A percentile compares a stretch with the other conserved stretches of the same genome.
These are phyloP conservation scores for Gavia stellata DNA, from an alignment of 2,113 vertebrate genomes.

Conservation along the genomic window DNA sequence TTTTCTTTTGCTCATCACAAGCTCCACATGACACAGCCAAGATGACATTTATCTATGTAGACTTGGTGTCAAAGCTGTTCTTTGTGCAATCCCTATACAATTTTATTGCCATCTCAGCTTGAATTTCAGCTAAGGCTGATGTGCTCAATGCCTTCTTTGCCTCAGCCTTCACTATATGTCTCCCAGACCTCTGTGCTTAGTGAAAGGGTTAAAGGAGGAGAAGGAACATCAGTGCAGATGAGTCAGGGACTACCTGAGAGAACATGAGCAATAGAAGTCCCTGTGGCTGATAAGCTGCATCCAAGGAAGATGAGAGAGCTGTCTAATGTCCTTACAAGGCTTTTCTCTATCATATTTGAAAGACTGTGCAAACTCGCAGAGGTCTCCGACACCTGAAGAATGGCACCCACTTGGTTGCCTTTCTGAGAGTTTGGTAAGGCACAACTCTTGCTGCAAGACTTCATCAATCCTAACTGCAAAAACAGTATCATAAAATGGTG, in stretches of 20 bases:
- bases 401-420: neutral
- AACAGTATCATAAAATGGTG: neutral
- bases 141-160: neutral
- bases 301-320: neutral
- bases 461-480: neutral
- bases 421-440: neutral
- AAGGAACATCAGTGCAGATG: neutral
- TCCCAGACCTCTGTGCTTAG: neutral
- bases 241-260: neutral
- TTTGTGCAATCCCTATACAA: neutral
- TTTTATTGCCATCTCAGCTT: neutral
- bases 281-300: neutral
- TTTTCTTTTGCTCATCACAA: neutral
- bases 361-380: neutral
- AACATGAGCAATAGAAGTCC: neutral
- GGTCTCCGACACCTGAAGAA: neutral
- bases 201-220: neutral
- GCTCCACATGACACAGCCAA: rapidly evolving
- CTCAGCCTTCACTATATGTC: neutral
- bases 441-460: neutral
- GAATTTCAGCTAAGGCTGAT: neutral
- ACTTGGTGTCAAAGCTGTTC: neutral
- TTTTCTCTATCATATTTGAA: neutral
- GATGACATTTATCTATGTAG: neutral
- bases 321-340: neutral